A percentile compares a stretch with the other conserved stretches of the same genome.
Evolutionary conservation across 2,797 vertebrate species (phyloP).

Genomic region (Danio jaintianensis): DNA sequence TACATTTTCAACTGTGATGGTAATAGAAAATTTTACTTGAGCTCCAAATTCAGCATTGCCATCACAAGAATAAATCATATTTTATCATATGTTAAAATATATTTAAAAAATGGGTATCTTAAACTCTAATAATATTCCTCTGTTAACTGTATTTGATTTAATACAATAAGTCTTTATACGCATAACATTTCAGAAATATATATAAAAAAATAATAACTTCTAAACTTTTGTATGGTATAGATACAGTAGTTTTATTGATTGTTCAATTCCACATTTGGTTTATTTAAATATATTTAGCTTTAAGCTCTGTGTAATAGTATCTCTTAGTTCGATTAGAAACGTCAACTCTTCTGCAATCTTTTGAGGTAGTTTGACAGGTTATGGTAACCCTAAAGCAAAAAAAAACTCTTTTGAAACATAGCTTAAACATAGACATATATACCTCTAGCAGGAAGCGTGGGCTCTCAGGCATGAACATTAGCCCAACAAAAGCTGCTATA

Average conservation of each 20-base stretch:
- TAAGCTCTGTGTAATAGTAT: not conserved
- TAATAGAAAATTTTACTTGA: too few relatives aligned
- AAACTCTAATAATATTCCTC: not conserved
- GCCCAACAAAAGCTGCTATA: constrained; percentile 86
- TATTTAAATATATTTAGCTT: not conserved
- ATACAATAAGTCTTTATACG: not conserved
- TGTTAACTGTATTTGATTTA: not conserved
- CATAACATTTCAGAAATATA: too few relatives aligned
- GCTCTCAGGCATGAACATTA: constrained; percentile 96
- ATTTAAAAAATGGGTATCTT: too few relatives aligned
- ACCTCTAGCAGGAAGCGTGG: constrained; percentile 96
- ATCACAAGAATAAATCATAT: not conserved
- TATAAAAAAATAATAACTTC: too few relatives aligned
- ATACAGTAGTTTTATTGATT: not conserved
- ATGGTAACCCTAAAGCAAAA: not conserved
- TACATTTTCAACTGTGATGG: too few relatives aligned
- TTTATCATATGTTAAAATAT: too few relatives aligned
- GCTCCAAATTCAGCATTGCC: not conserved
- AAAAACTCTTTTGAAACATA: not conserved
- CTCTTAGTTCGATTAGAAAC: not conserved
- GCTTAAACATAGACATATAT: constrained; percentile 54
- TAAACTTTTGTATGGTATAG: not conserved
- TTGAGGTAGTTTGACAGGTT: not conserved
- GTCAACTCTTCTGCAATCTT: not conserved
- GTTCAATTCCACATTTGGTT: not conserved